Evolutionary conservation across 2,113 vertebrate species (phyloP).

Genomic region (Plotosus lineatus): DNA sequence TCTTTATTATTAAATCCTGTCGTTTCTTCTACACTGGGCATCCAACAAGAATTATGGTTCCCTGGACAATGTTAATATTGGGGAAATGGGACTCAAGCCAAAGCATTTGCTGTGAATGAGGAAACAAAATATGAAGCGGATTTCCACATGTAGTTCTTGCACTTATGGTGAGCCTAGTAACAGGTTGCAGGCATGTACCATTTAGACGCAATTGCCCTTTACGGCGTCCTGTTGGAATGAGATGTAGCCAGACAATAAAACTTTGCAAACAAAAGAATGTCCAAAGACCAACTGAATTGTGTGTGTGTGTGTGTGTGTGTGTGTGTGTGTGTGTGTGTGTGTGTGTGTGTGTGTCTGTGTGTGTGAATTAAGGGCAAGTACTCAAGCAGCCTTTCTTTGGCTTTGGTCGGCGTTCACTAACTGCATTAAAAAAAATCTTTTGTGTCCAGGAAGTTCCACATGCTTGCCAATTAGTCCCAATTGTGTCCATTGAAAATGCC

Average conservation of each 20-base stretch:
- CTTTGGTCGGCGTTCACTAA: slow-evolving; percentile 7
- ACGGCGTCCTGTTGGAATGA: slow-evolving; percentile 1
- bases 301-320: slow-evolving; percentile 21
- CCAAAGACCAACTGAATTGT: slow-evolving; percentile 5
- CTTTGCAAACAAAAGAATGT: slow-evolving; percentile 28
- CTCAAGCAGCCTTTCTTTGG: slow-evolving; percentile 1
- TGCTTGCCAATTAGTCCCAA: slow-evolving; percentile 5
- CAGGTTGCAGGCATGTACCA: slow-evolving; percentile 40
- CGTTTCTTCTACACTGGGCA: background rate
- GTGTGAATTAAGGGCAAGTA: slow-evolving; percentile 20
- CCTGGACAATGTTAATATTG: background rate
- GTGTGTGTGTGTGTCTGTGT: background rate
- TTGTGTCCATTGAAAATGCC: background rate
- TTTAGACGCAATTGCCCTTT: slow-evolving; percentile 16
- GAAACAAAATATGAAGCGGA: background rate
- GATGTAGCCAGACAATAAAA: slow-evolving; percentile 26
- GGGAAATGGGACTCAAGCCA: too few species aligned
- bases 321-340: slow-evolving; percentile 21
- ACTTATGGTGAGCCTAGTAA: slow-evolving; percentile 27
- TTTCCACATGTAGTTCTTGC: background rate
- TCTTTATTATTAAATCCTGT: too few species aligned
- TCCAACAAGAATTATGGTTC: background rate
- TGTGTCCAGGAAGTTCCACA: slow-evolving; percentile 11
- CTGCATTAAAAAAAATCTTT: background rate
- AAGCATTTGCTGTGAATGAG: background rate